Evolutionary conservation across 92 coral and sea anemone genomes (phyloP).

Genomic region (Galaxea fascicularis): DNA sequence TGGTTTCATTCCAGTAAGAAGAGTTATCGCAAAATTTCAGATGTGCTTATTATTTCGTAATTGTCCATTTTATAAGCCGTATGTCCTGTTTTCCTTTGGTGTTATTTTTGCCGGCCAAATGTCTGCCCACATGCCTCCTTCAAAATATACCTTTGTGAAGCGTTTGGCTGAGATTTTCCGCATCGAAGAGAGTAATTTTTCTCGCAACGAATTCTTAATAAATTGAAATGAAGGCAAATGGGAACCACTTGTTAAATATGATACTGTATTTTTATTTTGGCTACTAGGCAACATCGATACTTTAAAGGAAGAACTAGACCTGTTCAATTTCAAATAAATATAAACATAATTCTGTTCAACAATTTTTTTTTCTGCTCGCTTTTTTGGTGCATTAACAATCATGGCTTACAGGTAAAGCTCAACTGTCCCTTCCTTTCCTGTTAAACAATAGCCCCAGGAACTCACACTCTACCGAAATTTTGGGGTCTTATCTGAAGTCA

Average conservation of each 20-base stretch:
- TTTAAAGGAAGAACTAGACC: background rate
- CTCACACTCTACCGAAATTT: background rate
- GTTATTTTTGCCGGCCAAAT: background rate
- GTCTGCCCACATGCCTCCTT: background rate
- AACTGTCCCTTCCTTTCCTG: background rate
- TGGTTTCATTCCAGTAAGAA: background rate
- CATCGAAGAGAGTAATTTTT: background rate
- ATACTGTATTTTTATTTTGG: conserved; percentile 5
- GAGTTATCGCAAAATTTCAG: background rate
- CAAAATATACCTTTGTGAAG: no score
- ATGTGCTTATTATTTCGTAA: background rate
- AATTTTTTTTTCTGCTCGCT: background rate
- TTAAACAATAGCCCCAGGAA: background rate
- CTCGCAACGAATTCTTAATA: background rate
- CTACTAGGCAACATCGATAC: background rate
- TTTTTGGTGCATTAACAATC: background rate
- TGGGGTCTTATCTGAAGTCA: background rate
- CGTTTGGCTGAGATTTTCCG: background rate
- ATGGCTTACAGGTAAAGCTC: background rate
- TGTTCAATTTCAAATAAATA: background rate
- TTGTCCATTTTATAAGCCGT: conserved; percentile 24
- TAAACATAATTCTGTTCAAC: background rate
- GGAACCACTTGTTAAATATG: background rate
- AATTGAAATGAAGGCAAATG: background rate
- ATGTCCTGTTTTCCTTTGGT: background rate